Base-by-base conservation (phyloP, 2,888 invertebrate genomes). In the Cacoxenus indagator region DNA sequence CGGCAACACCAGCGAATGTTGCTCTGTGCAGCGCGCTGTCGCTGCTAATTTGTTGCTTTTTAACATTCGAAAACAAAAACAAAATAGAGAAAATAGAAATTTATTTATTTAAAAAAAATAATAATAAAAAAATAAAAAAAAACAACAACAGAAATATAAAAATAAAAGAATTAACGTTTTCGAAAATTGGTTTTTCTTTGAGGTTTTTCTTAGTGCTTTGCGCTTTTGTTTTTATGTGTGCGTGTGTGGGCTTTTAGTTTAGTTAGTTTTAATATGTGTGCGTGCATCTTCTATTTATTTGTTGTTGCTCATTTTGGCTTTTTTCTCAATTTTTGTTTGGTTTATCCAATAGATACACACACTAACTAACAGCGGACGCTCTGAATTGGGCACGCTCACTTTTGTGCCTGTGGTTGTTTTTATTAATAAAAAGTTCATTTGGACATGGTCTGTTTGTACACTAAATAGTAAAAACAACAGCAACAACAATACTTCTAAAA, bases 341-440 rank as follows among this genome's bases (percentile, higher is more conserved):
- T 77, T 79, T 75, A 78, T 78, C 78, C 78, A 78, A 78, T 78
- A 76, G 78, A 72, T 46, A 43, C 62, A 19, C 71, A 70, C 65
- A n/a, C n/a, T 14, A 73, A 73, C 71, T 67, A 70, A 67, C 66
- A 68, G 9, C 26, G 8, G 27, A 17, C 26, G 54, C 54, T 54
- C 62, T 62, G 22, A 37, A 37, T 37, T 37, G 37, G 14, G 37
- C 37, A 37, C 14, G 8, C 37, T 11, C 37, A 37, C 51, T 51
- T 17, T 6, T 22, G 19, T 19, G 17, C 22, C 22, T 19, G 19
- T 51, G 17, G 71, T 71, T 69, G 64, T 61, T 70, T 73, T 75
- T 73, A 62, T 67, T 74, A 46, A 45, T 64, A 1, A 65, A 55
- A 72, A 68, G 65, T 68, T 70, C 68, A 72, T 72, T 72, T 68